These are phyloP conservation scores for Nymphalis polychloros DNA, from an alignment of 2,888 invertebrate species.

Conservation along the genomic window DNA sequence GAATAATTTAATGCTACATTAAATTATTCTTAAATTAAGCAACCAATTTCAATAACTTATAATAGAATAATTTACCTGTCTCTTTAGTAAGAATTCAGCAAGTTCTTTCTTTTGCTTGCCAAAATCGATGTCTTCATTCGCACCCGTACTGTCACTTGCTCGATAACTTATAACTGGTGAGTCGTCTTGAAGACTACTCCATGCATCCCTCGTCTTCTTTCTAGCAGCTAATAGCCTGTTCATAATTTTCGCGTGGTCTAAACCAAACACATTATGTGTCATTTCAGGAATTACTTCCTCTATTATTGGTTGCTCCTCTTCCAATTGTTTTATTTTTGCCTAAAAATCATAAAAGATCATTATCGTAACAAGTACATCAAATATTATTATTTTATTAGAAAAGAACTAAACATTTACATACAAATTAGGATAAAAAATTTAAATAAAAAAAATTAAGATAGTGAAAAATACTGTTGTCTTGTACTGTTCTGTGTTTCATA, in stretches of 20 bases:
- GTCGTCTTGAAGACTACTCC: conserved; percentile 60
- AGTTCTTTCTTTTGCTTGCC: conserved; percentile 74
- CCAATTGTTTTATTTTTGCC: conserved; percentile 70
- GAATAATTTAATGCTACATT: too few relatives aligned
- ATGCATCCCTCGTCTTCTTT: conserved; percentile 79
- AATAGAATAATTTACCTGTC: conserved; percentile 55
- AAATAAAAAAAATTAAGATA: too few relatives aligned
- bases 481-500: too few relatives aligned
- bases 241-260: conserved; percentile 86
- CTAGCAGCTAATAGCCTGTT: conserved; percentile 73
- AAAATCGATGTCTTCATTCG: conserved; percentile 45
- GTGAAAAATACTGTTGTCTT: too few relatives aligned
- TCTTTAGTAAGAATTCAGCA: conserved; percentile 77
- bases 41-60: background rate
- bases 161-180: conserved; percentile 63
- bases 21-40: too few relatives aligned
- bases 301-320: conserved; percentile 56
- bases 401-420: too few relatives aligned
- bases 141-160: conserved; percentile 37
- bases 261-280: conserved; percentile 86
- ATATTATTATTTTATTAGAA: too few relatives aligned
- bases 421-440: too few relatives aligned
- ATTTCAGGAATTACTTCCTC: conserved; percentile 84
- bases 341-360: conserved; percentile 41
- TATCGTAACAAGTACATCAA: background rate